Conservation (phyloP, 1,140 invertebrate species). For the Conus ventricosus region DNA sequence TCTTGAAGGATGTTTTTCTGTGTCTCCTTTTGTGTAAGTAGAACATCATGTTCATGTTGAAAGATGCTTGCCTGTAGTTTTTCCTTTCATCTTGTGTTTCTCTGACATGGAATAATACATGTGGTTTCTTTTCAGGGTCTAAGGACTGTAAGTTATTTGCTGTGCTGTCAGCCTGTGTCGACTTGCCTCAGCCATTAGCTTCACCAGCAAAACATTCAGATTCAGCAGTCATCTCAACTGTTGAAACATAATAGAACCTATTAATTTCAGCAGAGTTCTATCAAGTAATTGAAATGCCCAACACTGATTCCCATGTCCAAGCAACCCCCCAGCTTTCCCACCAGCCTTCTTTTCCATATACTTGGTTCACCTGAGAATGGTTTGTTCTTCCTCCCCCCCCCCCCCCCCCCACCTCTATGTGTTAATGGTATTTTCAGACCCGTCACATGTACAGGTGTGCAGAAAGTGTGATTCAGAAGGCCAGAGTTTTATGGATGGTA, state of each 20-base stretch:
- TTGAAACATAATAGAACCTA: background rate
- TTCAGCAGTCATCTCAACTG: background rate
- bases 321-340: background rate
- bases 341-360: background rate
- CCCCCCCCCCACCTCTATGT: too few relatives aligned
- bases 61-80: background rate
- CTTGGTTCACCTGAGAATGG: background rate
- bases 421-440: background rate
- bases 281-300: background rate
- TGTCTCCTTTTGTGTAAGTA: too few relatives aligned
- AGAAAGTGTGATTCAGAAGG: too few relatives aligned
- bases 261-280: background rate
- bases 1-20: too few relatives aligned
- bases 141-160: background rate
- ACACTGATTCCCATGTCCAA: background rate
- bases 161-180: background rate
- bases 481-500: too few relatives aligned
- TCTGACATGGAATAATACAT: background rate
- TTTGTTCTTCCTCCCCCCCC: background rate
- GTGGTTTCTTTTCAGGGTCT: slow-evolving; percentile 13
- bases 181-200: background rate
- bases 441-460: background rate
- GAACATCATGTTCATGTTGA: too few relatives aligned
- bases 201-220: background rate
- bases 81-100: background rate